These are phyloP conservation scores for Ischnus inquisitorius DNA, from an alignment of 2,888 invertebrate genomes.

Conservation along the genomic window DNA sequence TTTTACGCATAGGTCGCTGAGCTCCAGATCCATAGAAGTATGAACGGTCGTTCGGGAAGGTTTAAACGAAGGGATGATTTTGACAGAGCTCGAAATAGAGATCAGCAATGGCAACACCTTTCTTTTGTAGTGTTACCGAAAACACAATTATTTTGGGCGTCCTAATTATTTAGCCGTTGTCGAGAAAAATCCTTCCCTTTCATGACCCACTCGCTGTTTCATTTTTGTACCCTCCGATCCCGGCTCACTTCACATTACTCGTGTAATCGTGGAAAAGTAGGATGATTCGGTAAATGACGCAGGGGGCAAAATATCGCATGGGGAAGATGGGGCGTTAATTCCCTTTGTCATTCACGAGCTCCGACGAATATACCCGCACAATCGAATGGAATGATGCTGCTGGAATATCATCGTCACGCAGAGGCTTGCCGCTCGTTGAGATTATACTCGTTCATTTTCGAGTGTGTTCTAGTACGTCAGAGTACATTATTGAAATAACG, in stretches of 20 bases:
- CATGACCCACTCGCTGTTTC: not conserved
- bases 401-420: slow-evolving; percentile 29
- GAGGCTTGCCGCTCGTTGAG: not conserved
- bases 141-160: slow-evolving; percentile 14
- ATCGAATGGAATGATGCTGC: slow-evolving; percentile 67
- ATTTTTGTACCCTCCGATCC: slow-evolving; percentile 11
- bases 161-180: not conserved
- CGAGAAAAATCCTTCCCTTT: not conserved
- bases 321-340: slow-evolving; percentile 37
- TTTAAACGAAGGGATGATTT: not conserved
- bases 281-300: slow-evolving; percentile 47
- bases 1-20: not conserved
- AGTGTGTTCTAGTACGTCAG: not conserved
- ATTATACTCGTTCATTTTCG: slow-evolving; percentile 5
- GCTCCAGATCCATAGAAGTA: not conserved
- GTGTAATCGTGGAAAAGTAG: slow-evolving; percentile 58
- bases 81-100: not conserved
- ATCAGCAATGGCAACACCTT: slow-evolving; percentile 20
- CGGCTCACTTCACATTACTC: slow-evolving; percentile 27
- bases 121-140: not conserved
- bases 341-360: slow-evolving; percentile 52
- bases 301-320: slow-evolving; percentile 19
- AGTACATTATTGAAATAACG: not conserved
- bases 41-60: not conserved
- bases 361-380: slow-evolving; percentile 52